Evolutionary conservation across 2,888 invertebrate species (phyloP), one percentile per base, ranked within the genome.

Genomic region (Rhaphigaster nebulosa): DNA sequence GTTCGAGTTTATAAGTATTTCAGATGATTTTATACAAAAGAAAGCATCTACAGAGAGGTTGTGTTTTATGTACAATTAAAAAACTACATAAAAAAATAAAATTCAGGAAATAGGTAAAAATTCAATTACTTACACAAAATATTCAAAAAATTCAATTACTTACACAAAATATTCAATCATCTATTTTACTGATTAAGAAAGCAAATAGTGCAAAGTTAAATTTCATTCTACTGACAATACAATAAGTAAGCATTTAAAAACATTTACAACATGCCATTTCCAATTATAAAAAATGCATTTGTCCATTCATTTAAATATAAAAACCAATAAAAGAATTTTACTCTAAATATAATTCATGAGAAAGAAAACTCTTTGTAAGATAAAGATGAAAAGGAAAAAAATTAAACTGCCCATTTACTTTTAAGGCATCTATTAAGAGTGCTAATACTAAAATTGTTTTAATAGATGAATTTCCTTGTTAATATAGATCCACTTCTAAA

Each of bases 211-310:
- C 18, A 15, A 29, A 65, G 26, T 29, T 65, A 65, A 29, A 65
- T 29, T 26, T 29, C 65, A 65, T 29, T n/a, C 65, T 2, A 65
- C 65, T 29, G n/a, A 29, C 65, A 65, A 29, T 34, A 70, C 34
- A 26, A 56, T 23, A 70, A 70, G 70, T 8, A 70, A 70, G 34
- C 34, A 70, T 70, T 70, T 34, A 70, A 70, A 70, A 70, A 34
- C 18, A 34, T 70, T 70, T 70, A 70, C 8, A 6, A 38, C 70
- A 65, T 65, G 65, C 65, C 65, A 70, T 70, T 34, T 70, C 34
- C 70, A 70, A 60, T 60, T 60, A 60, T 60, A 60, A 60, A n/a
- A n/a, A n/a, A 60, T 60, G n/a, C 60, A 60, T 60, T n/a, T 10
- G 26, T 60, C n/a, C 60, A 60, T n/a, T 60, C 60, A 60, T 10